Base-by-base conservation (phyloP, 2,888 invertebrate genomes). In the Achlya flavicornis region DNA sequence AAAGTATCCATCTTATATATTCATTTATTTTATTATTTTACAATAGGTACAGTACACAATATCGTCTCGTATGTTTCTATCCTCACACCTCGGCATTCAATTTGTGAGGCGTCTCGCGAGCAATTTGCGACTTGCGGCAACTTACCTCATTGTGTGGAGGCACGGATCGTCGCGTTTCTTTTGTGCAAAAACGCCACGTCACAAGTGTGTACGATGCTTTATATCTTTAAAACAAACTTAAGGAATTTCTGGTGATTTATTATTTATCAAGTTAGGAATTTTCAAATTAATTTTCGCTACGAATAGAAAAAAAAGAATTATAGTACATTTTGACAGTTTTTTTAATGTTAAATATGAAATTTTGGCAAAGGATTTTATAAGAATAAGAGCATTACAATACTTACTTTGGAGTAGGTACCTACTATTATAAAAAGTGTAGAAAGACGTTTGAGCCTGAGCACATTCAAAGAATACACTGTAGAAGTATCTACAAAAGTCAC, bases 21-120 rank as follows among this genome's bases (percentile, higher is more conserved):
- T 1, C 26, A 26, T 26, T 26, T 1, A 26, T 26, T 26, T 26
- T 2, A 1, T 26, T 26, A 1, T 26, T 26, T 26, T 26, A 26
- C 26, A 26, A 26, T 26, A n/a, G n/a, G n/a, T n/a, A 26, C 26
- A 26, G 12, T 57, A 63, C 57, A 4, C 63, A 46, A 35, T 65
- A 62, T 64, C 33, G 33, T 1, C 7, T 74, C 85, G 84, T 90
- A 62, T 86, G 81, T 88, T 81, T 78, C 35, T 72, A 63, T 64
- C 10, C 62, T 83, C 77, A 82, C 87, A 87, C 87, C 88, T 91
- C 88, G 73, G 77, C 86, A 91, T 91, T 89, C 85, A 91, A 89
- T 91, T 90, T 87, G 78, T 82, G 81, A 76, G 77, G 74, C 87
- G 84, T 85, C 88, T 89, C 90, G 86, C 83, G 84, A 87, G 85